These are phyloP conservation scores for Micromys minutus DNA, from an alignment of 2,113 vertebrate genomes.

Conservation along the genomic window DNA sequence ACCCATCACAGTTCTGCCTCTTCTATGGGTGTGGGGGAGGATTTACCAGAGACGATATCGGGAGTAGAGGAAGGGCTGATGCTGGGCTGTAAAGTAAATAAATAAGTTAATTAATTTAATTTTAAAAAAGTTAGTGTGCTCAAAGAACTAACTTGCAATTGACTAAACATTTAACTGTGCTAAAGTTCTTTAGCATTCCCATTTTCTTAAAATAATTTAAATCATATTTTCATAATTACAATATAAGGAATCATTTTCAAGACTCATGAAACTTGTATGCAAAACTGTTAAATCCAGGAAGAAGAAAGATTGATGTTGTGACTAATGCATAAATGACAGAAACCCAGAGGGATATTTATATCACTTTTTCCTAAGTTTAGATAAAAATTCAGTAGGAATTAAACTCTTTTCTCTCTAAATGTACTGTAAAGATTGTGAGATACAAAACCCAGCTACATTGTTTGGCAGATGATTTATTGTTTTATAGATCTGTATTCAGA, in stretches of 20 bases:
- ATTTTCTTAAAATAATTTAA: slow-evolving; percentile 1
- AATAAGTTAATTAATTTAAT: too few relatives aligned
- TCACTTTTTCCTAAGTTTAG: slow-evolving; percentile 71
- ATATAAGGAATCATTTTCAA: slow-evolving; percentile 30
- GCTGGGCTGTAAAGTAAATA: too few relatives aligned
- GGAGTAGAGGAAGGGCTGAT: too few relatives aligned
- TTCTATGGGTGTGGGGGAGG: too few relatives aligned
- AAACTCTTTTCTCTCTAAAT: slow-evolving; percentile 72
- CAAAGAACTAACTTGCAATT: background rate
- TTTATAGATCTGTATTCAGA: slow-evolving; percentile 81
- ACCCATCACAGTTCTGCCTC: too few relatives aligned
- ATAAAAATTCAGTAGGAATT: slow-evolving; percentile 79
- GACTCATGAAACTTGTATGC: slow-evolving; percentile 32
- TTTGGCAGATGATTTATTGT: slow-evolving; percentile 78
- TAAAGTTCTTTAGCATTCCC: background rate
- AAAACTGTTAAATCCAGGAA: background rate
- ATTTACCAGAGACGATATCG: too few relatives aligned
- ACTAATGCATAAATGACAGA: slow-evolving; percentile 7
- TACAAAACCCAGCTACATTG: slow-evolving; percentile 61
- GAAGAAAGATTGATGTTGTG: slow-evolving; percentile 24
- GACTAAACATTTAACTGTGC: background rate
- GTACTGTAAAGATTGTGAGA: slow-evolving; percentile 68
- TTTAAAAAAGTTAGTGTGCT: background rate
- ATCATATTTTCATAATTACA: slow-evolving; percentile 56
- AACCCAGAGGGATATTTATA: slow-evolving; percentile 48